Evolutionary conservation across 2,888 invertebrate species (phyloP), one percentile per base, ranked within the genome.

Genomic region (Leptinotarsa juncta): DNA sequence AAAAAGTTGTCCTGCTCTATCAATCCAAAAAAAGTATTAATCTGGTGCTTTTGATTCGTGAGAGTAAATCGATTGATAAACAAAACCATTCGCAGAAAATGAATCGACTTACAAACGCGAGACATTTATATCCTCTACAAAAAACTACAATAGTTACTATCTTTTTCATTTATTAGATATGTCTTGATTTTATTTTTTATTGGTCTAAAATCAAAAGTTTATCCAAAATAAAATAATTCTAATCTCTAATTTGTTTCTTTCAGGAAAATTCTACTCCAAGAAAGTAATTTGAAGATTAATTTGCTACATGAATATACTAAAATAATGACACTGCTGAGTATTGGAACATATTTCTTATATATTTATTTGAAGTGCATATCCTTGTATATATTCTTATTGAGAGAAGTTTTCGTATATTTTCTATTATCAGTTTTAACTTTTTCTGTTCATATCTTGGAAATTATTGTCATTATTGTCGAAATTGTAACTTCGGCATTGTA

Each of bases 361-460:
- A 3, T 62, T 16, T 62, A 62, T 42, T 62, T 62, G 32, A 62
- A 62, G 20, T 42, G 62, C 32, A 62, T 26, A 32, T 62, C 26
- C 32, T 26, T 32, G 2, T n/a, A 10, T n/a, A 42, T 62, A 18
- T 62, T 62, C 16, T n/a, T 62, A 14, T 12, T 26, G 26, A 16
- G n/a, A 12, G 62, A 26, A 62, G 62, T 42, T 62, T 62, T 62
- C 26, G 23, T 62, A 10, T 2, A 62, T 16, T 32, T 42, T 5
- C 32, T 42, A n/a, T 16, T 62, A 32, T 62, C 32, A 2, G 15
- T 12, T 32, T 62, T 62, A 15, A 42, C 16, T 26, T 18, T 42
- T 3, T 16, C 32, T 14, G 32, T 18, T n/a, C 5, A 62, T n/a
- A n/a, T 62, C 16, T 12, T 42, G 42, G 32, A n/a, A 2, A 16